phyloP scores from a whole-genome alignment of 92 coral and sea anemone genomes.

The Porites divaricata region DNA sequence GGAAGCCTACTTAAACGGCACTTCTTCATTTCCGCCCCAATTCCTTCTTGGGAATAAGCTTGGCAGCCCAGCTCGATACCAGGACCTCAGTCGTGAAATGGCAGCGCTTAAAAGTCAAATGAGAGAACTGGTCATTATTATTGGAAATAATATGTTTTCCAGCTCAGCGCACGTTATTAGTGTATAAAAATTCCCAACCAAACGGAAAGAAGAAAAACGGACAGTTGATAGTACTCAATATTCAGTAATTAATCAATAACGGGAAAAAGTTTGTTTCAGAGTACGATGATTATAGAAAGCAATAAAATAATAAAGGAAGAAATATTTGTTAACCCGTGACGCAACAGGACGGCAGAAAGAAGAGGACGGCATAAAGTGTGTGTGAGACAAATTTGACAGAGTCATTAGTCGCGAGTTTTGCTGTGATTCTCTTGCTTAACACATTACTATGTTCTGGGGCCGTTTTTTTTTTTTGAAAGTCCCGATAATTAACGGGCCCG shows the following conservation, averaged over 20 bases:
- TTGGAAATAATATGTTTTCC: constrained; percentile 29
- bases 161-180: constrained; percentile 17
- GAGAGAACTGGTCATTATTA: constrained; percentile 52
- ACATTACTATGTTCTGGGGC: too few species aligned
- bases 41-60: constrained; percentile 1
- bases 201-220: neutral
- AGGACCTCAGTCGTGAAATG: constrained; percentile 45
- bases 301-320: too few species aligned
- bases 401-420: too few species aligned
- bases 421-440: too few species aligned
- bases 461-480: too few species aligned
- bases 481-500: too few species aligned
- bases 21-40: constrained; percentile 31
- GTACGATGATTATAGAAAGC: too few species aligned
- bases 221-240: neutral
- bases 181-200: neutral
- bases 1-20: constrained; percentile 64
- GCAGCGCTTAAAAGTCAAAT: constrained; percentile 61
- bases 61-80: constrained; percentile 44
- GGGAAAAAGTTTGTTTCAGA: neutral
- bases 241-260: neutral
- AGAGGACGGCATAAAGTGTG: too few species aligned
- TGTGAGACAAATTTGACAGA: too few species aligned
- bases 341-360: too few species aligned
- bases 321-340: too few species aligned